Conservation (phyloP, 1,140 invertebrate species). For the Euschistus heros region DNA sequence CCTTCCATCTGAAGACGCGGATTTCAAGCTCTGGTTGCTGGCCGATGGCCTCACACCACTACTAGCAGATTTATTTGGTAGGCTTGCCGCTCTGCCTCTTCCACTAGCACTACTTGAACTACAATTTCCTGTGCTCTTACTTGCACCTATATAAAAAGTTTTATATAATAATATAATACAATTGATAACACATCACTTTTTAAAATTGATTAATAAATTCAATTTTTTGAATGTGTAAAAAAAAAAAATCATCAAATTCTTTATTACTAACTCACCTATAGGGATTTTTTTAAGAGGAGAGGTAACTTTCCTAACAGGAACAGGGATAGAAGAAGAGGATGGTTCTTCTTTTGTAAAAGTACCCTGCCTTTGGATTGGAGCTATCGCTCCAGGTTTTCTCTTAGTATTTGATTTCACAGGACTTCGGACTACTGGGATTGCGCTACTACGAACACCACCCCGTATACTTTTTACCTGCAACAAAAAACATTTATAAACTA, state of each 20-base stretch:
- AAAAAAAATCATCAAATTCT: too few species aligned
- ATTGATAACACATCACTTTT: too few species aligned
- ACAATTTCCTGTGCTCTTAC: slow-evolving; percentile 19
- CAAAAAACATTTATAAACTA: not conserved
- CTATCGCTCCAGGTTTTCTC: slow-evolving; percentile 18
- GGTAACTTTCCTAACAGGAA: slow-evolving; percentile 24
- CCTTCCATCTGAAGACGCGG: slow-evolving; percentile 36
- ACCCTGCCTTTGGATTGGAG: slow-evolving; percentile 28
- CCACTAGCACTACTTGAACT: not conserved
- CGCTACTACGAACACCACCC: slow-evolving; percentile 40
- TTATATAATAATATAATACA: too few species aligned
- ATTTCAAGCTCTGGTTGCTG: slow-evolving; percentile 42
- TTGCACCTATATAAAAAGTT: slow-evolving; percentile 7
- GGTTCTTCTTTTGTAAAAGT: slow-evolving; percentile 33
- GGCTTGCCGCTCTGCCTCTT: slow-evolving; percentile 27
- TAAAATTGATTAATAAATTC: too few species aligned
- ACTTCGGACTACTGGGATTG: slow-evolving; percentile 28
- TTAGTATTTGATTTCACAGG: slow-evolving; percentile 22
- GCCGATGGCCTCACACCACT: slow-evolving; percentile 27
- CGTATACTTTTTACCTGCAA: slow-evolving; percentile 52
- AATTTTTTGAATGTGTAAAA: too few species aligned
- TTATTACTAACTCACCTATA: not conserved
- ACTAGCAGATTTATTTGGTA: slow-evolving; percentile 25
- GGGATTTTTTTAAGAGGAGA: slow-evolving; percentile 21
- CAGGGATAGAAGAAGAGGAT: slow-evolving; percentile 27